Conservation (phyloP, 2,113 vertebrate species). For the Trichomycterus rosablanca region DNA sequence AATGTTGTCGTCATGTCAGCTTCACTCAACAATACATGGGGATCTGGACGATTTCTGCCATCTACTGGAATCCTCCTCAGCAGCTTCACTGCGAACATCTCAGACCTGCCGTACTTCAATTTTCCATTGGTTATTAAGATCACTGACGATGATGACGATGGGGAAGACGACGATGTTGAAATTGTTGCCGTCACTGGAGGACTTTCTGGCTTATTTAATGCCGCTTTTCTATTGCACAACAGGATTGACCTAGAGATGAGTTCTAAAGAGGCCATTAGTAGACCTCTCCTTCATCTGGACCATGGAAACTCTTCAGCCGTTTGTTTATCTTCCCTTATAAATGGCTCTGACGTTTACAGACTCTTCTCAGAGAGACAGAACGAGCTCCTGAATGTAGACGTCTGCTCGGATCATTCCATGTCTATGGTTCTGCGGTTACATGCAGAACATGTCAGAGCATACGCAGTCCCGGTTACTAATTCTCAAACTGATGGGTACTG, state of each 20-base stretch:
- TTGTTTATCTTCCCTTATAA: slow-evolving; percentile 32
- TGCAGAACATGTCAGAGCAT: slow-evolving; percentile 56
- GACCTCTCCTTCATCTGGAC: slow-evolving; percentile 33
- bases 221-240: slow-evolving; percentile 45
- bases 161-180: slow-evolving; percentile 28
- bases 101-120: slow-evolving; percentile 43
- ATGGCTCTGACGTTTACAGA: slow-evolving; percentile 29
- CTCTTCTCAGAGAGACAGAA: slow-evolving; percentile 8
- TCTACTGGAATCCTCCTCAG: slow-evolving; percentile 59
- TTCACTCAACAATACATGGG: slow-evolving; percentile 63
- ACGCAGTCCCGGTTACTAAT: slow-evolving; percentile 41
- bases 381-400: slow-evolving; percentile 1
- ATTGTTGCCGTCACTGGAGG: slow-evolving; percentile 54
- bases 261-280: slow-evolving; percentile 27
- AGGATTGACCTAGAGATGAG: slow-evolving; percentile 44
- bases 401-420: slow-evolving; percentile 34
- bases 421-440: slow-evolving; percentile 46
- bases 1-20: slow-evolving; percentile 59
- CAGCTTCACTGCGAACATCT: slow-evolving; percentile 42
- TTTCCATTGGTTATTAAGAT: slow-evolving; percentile 54
- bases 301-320: not conserved
- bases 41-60: slow-evolving; percentile 56
- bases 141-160: slow-evolving; percentile 16
- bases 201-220: slow-evolving; percentile 37
- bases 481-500: slow-evolving; percentile 29